Conservation (phyloP, 2,113 vertebrate genomes). For the Gnathonemus echidnorhynchus region DNA sequence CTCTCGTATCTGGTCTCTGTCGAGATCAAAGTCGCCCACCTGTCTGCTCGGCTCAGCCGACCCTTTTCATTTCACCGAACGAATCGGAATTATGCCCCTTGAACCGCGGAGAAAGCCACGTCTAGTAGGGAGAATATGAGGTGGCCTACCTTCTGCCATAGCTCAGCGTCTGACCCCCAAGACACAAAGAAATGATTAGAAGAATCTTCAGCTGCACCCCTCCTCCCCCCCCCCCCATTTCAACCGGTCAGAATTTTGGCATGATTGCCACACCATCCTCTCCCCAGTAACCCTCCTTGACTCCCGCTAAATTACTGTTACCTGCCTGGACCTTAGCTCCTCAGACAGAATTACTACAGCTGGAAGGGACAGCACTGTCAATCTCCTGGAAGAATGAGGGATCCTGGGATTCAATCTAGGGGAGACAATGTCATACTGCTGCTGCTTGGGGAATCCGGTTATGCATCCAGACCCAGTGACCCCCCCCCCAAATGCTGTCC, state of each 20-base stretch:
- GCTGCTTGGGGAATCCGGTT: slow-evolving; percentile 39
- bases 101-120: slow-evolving; percentile 44
- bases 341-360: slow-evolving; percentile 62
- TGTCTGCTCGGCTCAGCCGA: slow-evolving; percentile 45
- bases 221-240: slow-evolving; percentile 24
- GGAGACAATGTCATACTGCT: slow-evolving; percentile 52
- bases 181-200: slow-evolving; percentile 53
- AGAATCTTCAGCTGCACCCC: slow-evolving; percentile 43
- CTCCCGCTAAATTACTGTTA: slow-evolving; percentile 61
- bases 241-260: slow-evolving; percentile 45
- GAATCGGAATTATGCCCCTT: slow-evolving; percentile 51
- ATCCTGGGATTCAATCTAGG: slow-evolving; percentile 61
- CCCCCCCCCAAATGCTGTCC: background rate
- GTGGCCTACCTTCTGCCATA: slow-evolving; percentile 37
- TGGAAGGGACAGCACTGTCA: slow-evolving; percentile 64
- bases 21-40: slow-evolving; percentile 40
- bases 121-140: slow-evolving; percentile 40
- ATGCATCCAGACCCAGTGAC: background rate
- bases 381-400: slow-evolving; percentile 62
- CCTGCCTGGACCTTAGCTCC: slow-evolving; percentile 57
- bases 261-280: slow-evolving; percentile 51
- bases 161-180: slow-evolving; percentile 47
- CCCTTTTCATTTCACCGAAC: slow-evolving; percentile 51
- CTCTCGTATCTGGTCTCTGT: slow-evolving; percentile 25
- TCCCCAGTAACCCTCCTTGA: slow-evolving; percentile 32